phyloP scores from a whole-genome alignment of 2,113 vertebrate genomes.

The Limanda limanda region DNA sequence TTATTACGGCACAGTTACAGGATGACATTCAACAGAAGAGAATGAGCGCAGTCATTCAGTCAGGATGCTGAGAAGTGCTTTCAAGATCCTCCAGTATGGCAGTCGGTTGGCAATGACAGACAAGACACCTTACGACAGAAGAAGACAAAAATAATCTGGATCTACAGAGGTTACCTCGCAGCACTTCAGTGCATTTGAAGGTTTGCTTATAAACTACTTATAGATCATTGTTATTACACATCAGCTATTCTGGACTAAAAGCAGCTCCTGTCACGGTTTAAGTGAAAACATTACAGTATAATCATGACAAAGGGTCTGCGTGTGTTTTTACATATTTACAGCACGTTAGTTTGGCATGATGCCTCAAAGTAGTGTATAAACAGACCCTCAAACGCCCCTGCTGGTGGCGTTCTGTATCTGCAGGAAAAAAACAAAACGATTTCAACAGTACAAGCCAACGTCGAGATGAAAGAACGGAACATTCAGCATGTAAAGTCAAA shows the following conservation, averaged over 20 bases:
- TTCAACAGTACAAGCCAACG: conserved; percentile 59
- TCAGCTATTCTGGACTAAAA: conserved; percentile 29
- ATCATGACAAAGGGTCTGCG: conserved; percentile 42
- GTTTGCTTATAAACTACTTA: conserved; percentile 63
- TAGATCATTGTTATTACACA: conserved; percentile 39
- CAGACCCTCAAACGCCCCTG: conserved; percentile 49
- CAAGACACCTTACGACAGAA: conserved; percentile 50
- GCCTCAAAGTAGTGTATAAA: conserved; percentile 51
- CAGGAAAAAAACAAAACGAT: not conserved
- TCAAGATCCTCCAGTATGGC: conserved; percentile 68
- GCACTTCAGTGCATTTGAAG: conserved; percentile 55
- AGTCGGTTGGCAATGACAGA: conserved; percentile 60
- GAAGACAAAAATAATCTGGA: conserved; percentile 32
- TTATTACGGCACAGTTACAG: conserved; percentile 67
- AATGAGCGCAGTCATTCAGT: conserved; percentile 62
- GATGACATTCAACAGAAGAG: conserved; percentile 35
- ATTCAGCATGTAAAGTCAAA: conserved; percentile 73
- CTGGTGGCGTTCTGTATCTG: conserved; percentile 35
- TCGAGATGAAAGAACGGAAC: conserved; percentile 45
- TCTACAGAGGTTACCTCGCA: conserved; percentile 49
- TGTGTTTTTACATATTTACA: conserved; percentile 68
- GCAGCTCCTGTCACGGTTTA: conserved; percentile 40
- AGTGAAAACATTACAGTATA: conserved; percentile 49
- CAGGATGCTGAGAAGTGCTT: conserved; percentile 53
- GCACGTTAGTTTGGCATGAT: not conserved